Base-by-base conservation (phyloP, 2,797 vertebrate species). In the Cheirogaleus major region DNA sequence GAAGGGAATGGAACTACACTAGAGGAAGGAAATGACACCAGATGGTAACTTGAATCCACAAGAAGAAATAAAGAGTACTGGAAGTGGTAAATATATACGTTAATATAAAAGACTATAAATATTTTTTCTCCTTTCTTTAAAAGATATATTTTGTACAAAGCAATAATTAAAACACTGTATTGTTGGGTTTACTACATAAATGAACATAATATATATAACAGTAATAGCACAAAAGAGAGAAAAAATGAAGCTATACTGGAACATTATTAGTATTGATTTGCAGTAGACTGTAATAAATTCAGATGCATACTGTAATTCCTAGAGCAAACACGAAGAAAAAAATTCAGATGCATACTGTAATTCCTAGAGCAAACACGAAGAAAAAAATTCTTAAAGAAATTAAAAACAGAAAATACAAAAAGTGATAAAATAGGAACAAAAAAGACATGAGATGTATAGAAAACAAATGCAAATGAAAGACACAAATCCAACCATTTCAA, bases 61-160 rank as follows among this genome's bases (percentile, higher is more conserved):
- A 48, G 32, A 85, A 86, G 17, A 79, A 48, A 87, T 25, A 23
- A 50, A 86, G 61, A 18, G 14, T 76, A 82, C 30, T 32, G 14
- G 14, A 92, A 81, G 48, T 61, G 50, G 43, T n/a, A 89, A 90
- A 81, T 80, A 45, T 14, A 14, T 27, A 78, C 14, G 25, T 92
- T 43, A 92, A 92, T 70, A 87, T 8, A 67, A 69, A 90, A 78
- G 6, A 70, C 12, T 76, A 57, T 38, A 61, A 83, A 89, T 63
- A 50, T 76, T 85, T 89, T 93, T 92, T 92, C 81, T 85, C 45
- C 30, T 81, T n/a, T 82, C 79, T 75, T 88, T 75, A 93, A 78
- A 87, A 83, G 57, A 84, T 27, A 78, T 7, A 80, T 20, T 79
- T 0, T 75, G 11, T 52, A 73, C 25, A 84, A 88, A 89, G 32